Base-by-base conservation (phyloP, 2,888 invertebrate species). In the Watsonalla binaria region DNA sequence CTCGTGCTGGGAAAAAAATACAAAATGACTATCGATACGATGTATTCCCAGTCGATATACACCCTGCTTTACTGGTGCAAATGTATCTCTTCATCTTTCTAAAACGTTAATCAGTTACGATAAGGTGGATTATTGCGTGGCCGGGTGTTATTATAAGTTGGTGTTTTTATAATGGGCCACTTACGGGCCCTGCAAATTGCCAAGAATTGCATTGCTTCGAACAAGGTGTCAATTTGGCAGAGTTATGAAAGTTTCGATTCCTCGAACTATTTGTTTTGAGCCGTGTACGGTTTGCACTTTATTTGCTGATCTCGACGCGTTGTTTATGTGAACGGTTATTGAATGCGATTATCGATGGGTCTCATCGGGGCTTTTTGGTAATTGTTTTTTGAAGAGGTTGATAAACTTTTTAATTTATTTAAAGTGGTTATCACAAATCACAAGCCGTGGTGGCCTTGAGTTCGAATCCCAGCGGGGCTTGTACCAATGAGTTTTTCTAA, bases 211-310 rank as follows among this genome's bases (percentile, higher is more conserved):
- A 79, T 80, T 78, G 85, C 75, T 71, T 80, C 80, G 79, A 82
- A 85, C 90, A 88, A 90, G 90, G 90, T 90, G 90, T 90, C 90
- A 90, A 90, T 90, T 90, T 90, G 83, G 86, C 71, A 78, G 77
- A 90, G 89, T 90, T 89, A 90, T 90, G 90, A 89, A 89, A 90
- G 85, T 78, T 78, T 73, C 72, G 74, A 71, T 90, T 89, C 90
- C 82, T 51, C 75, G 90, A 90, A 88, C 84, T 89, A 89, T 89
- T 90, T 90, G 90, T 89, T 90, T 89, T 87, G 76, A 81, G 83
- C 76, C 76, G 74, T 71, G 74, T 68, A 61, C 69, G 66, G 75
- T 76, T 82, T 84, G 79, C 78, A 75, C 78, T 76, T 85, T 84
- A 81, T 84, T 82, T 80, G 82, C 74, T 63, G 65, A 72, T 66